Percentiles rank a stretch among this genome's conserved stretches.
phyloP scores from a whole-genome alignment of 2,888 invertebrate genomes.

The Hymenopus coronatus region DNA sequence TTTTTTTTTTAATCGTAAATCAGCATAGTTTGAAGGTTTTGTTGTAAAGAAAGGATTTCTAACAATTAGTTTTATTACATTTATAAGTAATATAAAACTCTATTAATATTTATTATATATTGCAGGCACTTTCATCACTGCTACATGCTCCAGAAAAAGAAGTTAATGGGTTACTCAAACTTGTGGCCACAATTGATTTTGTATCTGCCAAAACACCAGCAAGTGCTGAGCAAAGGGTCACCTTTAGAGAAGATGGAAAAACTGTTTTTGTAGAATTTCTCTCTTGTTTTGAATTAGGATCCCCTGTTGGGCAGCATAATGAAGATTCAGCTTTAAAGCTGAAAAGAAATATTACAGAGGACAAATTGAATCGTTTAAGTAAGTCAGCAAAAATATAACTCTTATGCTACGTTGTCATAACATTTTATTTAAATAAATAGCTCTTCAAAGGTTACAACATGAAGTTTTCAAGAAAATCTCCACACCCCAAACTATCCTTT shows the following conservation, averaged over 20 bases:
- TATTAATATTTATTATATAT: neutral
- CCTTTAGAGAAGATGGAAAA: constrained; percentile 44
- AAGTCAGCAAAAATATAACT: constrained; percentile 31
- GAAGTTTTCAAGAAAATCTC: too few species aligned
- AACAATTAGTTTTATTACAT: too few species aligned
- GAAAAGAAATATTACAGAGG: constrained; percentile 46
- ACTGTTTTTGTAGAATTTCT: constrained; percentile 44
- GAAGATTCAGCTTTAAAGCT: constrained; percentile 42
- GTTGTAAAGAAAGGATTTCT: too few species aligned
- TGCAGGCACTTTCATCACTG: constrained; percentile 38
- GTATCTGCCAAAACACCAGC: neutral
- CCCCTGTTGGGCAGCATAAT: neutral
- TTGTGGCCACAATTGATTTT: constrained; percentile 43
- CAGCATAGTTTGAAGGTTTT: too few species aligned
- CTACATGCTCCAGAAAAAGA: constrained; percentile 46
- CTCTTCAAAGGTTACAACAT: too few species aligned
- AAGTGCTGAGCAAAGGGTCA: constrained; percentile 43
- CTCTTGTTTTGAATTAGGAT: constrained; percentile 45
- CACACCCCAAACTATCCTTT: too few species aligned
- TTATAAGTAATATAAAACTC: too few species aligned
- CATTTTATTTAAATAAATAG: neutral
- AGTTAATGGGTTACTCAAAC: constrained; percentile 44
- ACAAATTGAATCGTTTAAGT: constrained; percentile 46
- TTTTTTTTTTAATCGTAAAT: too few species aligned
- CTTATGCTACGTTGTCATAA: neutral